These are phyloP conservation scores for Suillia variegata DNA, from an alignment of 2,888 invertebrate species.

Conservation along the genomic window DNA sequence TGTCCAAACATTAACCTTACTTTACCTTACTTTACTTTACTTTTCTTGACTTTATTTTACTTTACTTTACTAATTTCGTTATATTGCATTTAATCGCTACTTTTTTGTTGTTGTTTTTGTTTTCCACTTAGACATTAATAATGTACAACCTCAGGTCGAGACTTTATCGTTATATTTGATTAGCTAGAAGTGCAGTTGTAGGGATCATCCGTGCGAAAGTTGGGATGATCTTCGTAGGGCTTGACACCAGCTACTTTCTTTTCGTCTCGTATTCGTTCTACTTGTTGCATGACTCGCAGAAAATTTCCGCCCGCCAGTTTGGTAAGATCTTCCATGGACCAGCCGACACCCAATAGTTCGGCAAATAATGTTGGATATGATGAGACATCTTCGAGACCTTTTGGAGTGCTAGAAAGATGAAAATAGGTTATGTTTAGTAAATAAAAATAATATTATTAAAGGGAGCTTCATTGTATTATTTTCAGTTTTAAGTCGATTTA, in stretches of 20 bases:
- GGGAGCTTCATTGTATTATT: no score
- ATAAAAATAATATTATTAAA: no score
- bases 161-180: slow-evolving; percentile 54
- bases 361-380: slow-evolving; percentile 80
- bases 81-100: background rate
- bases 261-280: slow-evolving; percentile 75
- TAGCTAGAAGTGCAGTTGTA: slow-evolving; percentile 62
- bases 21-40: no score
- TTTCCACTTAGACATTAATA: slow-evolving; percentile 22
- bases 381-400: slow-evolving; percentile 81
- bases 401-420: slow-evolving; percentile 74
- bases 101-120: background rate
- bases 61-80: background rate
- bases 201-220: slow-evolving; percentile 60
- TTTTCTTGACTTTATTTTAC: no score
- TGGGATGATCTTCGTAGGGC: slow-evolving; percentile 73
- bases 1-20: no score
- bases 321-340: slow-evolving; percentile 78
- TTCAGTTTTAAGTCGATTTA: no score
- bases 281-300: slow-evolving; percentile 68
- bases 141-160: slow-evolving; percentile 38
- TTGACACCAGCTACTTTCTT: slow-evolving; percentile 72
- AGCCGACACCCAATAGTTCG: slow-evolving; percentile 77
- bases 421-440: no score
- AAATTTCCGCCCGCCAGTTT: slow-evolving; percentile 80